Percentiles rank a stretch among this genome's conserved stretches.
Evolutionary conservation across 2,888 invertebrate species (phyloP).

Genomic region (Bugula neritina): DNA sequence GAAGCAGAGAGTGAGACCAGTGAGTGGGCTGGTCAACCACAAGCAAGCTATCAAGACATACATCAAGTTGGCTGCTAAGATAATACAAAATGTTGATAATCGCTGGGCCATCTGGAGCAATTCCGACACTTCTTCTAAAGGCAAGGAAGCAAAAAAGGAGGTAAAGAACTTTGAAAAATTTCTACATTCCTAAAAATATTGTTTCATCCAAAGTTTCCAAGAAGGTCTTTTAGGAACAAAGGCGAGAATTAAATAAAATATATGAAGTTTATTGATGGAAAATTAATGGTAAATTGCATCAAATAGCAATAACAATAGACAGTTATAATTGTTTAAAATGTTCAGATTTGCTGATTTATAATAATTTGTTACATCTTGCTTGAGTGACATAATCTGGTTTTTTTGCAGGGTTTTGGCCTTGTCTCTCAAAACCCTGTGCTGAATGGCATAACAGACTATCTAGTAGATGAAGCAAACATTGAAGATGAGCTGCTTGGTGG

Average conservation of each 20-base stretch:
- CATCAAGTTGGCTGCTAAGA: constrained; percentile 83
- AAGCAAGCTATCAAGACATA: constrained; percentile 68
- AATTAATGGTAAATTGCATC: too few relatives aligned
- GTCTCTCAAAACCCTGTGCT: constrained; percentile 74
- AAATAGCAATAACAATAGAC: too few relatives aligned
- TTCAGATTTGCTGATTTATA: background rate
- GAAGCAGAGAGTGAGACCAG: constrained; percentile 80
- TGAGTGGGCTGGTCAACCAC: constrained; percentile 49
- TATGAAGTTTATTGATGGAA: too few relatives aligned
- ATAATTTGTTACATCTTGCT: too few relatives aligned
- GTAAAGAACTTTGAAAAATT: background rate
- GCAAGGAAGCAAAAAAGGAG: background rate
- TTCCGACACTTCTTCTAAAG: constrained; percentile 42
- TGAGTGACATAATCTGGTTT: background rate
- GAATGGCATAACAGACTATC: constrained; percentile 91
- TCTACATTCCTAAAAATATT: background rate
- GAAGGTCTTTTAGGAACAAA: too few relatives aligned
- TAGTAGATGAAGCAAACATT: constrained; percentile 95
- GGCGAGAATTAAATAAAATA: too few relatives aligned
- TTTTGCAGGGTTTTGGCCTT: constrained; percentile 37
- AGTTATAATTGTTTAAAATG: too few relatives aligned
- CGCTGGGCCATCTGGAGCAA: constrained; percentile 71
- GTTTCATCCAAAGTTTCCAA: background rate
- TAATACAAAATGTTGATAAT: constrained; percentile 81
- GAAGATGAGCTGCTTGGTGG: constrained; percentile 73